Evolutionary conservation across 2,113 vertebrate genomes (phyloP).

Genomic region (Stomatorhinus ivindoensis): DNA sequence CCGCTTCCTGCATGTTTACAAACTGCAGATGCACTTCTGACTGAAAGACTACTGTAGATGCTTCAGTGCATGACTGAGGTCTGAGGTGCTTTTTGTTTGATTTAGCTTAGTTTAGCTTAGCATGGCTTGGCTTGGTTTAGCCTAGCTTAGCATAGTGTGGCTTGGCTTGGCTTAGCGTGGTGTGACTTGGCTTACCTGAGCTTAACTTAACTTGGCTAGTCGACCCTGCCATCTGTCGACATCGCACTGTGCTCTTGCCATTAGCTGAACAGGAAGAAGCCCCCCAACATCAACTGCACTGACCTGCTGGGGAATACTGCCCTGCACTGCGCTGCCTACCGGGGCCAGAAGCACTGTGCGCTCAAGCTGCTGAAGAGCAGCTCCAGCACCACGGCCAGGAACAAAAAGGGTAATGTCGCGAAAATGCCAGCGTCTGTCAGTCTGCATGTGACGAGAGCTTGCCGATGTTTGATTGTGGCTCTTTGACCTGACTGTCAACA

Average conservation of each 20-base stretch:
- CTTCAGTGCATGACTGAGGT: not conserved
- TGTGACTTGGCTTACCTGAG: not conserved
- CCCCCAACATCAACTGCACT: conserved; percentile 77
- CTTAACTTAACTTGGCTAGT: not conserved
- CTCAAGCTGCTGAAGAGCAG: conserved; percentile 80
- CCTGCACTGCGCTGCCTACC: conserved; percentile 86
- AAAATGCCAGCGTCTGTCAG: not conserved
- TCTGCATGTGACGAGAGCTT: not conserved
- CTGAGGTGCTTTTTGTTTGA: not conserved
- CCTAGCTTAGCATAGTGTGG: not conserved
- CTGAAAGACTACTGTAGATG: not conserved
- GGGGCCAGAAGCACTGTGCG: conserved; percentile 78
- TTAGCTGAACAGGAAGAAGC: conserved; percentile 79
- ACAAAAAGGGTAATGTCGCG: conserved; percentile 76
- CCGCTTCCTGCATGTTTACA: not conserved
- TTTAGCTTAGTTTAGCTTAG: not conserved
- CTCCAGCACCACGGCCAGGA: conserved; percentile 70
- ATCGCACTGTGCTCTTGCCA: conserved; percentile 12
- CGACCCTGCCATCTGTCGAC: not conserved
- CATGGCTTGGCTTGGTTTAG: not conserved
- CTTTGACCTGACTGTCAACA: conserved; percentile 40
- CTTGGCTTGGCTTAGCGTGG: not conserved
- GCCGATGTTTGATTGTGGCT: not conserved
- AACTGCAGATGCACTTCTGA: not conserved
- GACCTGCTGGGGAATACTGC: conserved; percentile 93